Base-by-base conservation (phyloP, 2,888 invertebrate species). In the Dilophus febrilis region DNA sequence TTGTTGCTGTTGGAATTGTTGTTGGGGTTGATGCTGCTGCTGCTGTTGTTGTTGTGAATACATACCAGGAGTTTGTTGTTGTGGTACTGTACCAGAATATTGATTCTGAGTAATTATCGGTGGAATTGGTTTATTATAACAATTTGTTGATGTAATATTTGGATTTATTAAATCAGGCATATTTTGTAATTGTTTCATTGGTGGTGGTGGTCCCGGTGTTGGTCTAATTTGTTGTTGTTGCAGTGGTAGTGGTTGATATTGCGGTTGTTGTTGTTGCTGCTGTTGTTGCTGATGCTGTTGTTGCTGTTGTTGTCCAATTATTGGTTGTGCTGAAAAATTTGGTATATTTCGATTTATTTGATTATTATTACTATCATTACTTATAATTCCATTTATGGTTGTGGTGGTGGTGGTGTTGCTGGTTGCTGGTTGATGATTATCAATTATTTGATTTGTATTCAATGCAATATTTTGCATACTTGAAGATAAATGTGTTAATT, bases 1-100 rank as follows among this genome's bases (percentile, higher is more conserved):
- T 48, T 38, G 53, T 48, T 44, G 51, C 46, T 39, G 49, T 44
- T 47, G 51, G 37, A 35, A 48, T 38, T 42, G 45, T 40, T 33
- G 35, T 35, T 39, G 44, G 42, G 40, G 47, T 40, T 40, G 44
- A 8, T 14, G 41, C 8, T 37, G 35, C 16, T 38, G 34, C 41
- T 18, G 42, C 28, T 37, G 28, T 36, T 12, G 39, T 13, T 30
- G 22, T 13, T 12, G 26, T 8, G 16, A 27, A 40, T 16, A 33
- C 26, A 29, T 38, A 31, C 12, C 10, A 2, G 31, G 28, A 5
- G 12, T 33, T 31, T n/a, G n/a, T 3, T 26, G 32, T 22, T 30
- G n/a, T 13, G 27, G 8, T 4, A 10, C n/a, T 19, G 11, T 22
- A 26, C 26, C 26, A 13, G 10, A 14, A 26, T 4, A 26, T 35